Evolutionary conservation across 1,140 invertebrate genomes (phyloP).

Genomic region (Drosophila hydei): DNA sequence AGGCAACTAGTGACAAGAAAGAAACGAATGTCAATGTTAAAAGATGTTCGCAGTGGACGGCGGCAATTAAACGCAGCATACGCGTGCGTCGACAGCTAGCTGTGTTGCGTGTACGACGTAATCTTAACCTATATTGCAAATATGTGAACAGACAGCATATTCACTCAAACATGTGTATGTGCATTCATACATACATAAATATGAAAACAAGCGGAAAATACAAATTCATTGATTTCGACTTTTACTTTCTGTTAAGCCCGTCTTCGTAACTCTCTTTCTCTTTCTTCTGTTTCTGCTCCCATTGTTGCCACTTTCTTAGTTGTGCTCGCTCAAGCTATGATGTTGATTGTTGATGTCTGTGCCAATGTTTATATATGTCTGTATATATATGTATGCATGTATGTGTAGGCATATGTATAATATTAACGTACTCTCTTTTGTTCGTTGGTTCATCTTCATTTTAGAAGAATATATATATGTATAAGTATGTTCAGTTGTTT

Average conservation of each 20-base stretch:
- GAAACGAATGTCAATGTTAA: slow-evolving; percentile 17
- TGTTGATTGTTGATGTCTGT: too few relatives aligned
- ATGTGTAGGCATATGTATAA: not conserved
- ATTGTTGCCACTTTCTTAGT: slow-evolving; percentile 41
- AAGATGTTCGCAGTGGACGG: not conserved
- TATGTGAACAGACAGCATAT: not conserved
- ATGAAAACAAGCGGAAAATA: slow-evolving; percentile 33
- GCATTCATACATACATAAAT: not conserved
- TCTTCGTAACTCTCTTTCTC: slow-evolving; percentile 31
- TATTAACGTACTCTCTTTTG: slow-evolving; percentile 1
- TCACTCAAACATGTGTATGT: not conserved
- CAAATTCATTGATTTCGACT: slow-evolving; percentile 71
- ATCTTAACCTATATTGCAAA: not conserved
- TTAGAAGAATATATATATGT: slow-evolving; percentile 1
- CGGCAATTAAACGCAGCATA: not conserved
- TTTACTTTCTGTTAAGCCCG: slow-evolving; percentile 64
- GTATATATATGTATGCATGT: not conserved
- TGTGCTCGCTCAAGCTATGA: too few relatives aligned
- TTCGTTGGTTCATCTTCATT: not conserved
- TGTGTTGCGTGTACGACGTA: not conserved
- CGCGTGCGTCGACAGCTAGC: slow-evolving; percentile 10
- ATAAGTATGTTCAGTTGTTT: not conserved
- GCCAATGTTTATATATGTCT: too few relatives aligned
- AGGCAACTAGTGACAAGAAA: slow-evolving; percentile 11
- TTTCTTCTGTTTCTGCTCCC: slow-evolving; percentile 35